A percentile compares a stretch with the other conserved stretches of the same genome.
Evolutionary conservation across 2,113 vertebrate genomes (phyloP).

Genomic region (Vulpes ferrilata): DNA sequence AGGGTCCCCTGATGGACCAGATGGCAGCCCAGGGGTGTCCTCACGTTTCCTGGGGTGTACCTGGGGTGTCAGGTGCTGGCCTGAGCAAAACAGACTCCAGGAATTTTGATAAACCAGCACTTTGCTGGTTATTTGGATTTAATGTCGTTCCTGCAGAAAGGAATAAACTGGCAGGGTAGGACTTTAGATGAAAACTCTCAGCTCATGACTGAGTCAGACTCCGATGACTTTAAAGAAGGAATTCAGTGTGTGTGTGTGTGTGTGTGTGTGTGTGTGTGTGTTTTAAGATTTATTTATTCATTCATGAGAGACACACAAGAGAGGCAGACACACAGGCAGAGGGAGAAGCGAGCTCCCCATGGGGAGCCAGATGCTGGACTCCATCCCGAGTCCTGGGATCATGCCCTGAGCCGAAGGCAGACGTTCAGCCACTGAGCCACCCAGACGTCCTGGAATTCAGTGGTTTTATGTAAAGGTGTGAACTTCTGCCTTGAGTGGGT

Average conservation of each 20-base stretch:
- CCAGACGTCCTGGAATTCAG: too few species aligned
- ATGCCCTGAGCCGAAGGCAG: too few species aligned
- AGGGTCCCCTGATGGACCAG: neutral
- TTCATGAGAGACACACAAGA: too few species aligned
- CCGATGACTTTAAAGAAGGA: neutral
- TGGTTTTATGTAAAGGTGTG: neutral
- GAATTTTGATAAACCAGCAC: accelerated
- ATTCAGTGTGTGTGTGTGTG: too few species aligned
- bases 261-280: too few species aligned
- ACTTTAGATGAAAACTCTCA: neutral
- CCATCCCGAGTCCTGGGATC: too few species aligned
- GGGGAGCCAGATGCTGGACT: too few species aligned
- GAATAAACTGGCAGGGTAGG: neutral
- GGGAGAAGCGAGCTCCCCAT: too few species aligned
- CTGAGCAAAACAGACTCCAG: neutral
- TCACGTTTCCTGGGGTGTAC: accelerated
- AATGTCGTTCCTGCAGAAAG: neutral
- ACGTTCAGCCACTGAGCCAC: too few species aligned
- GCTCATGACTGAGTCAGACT: neutral
- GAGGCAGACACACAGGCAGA: too few species aligned
- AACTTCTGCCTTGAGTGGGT: neutral
- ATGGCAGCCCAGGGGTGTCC: neutral
- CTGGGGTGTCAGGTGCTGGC: neutral
- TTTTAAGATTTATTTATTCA: too few species aligned
- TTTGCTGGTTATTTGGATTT: neutral